Conservation (phyloP, 2,113 vertebrate genomes). For the Aplodontia rufa region DNA sequence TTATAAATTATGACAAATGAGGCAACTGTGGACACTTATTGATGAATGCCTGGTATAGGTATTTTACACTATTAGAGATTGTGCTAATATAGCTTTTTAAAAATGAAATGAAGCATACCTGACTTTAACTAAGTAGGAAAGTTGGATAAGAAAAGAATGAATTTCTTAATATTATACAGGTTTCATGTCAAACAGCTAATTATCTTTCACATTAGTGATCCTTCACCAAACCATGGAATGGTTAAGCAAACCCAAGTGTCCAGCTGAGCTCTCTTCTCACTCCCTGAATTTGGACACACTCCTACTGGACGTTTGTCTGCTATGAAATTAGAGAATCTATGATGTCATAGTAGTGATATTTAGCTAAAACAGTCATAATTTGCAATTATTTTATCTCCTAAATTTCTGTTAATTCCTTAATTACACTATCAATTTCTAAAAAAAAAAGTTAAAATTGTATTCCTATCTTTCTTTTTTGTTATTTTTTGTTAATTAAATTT, state of each 20-base stretch:
- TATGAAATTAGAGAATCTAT: not conserved
- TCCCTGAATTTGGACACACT: not conserved
- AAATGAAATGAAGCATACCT: not conserved
- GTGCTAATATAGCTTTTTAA: not conserved
- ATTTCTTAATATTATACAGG: not conserved
- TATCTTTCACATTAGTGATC: not conserved
- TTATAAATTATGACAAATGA: constrained; percentile 24
- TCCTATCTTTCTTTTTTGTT: too few relatives aligned
- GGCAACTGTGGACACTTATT: not conserved
- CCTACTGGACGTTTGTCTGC: not conserved
- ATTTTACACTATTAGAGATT: not conserved
- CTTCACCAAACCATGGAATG: not conserved
- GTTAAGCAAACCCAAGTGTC: not conserved
- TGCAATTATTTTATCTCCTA: not conserved
- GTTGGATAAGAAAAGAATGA: not conserved
- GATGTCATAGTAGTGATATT: not conserved
- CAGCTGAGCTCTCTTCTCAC: not conserved
- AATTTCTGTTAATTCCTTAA: not conserved
- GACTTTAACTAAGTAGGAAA: not conserved
- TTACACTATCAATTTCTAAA: not conserved
- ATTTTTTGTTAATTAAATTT: too few relatives aligned
- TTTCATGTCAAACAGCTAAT: not conserved
- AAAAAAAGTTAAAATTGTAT: not conserved
- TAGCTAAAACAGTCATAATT: not conserved
- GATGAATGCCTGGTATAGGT: not conserved